Evolutionary conservation across 2,888 invertebrate species (phyloP), one percentile per base, ranked within the genome.

Genomic region (Ormia ochracea): DNA sequence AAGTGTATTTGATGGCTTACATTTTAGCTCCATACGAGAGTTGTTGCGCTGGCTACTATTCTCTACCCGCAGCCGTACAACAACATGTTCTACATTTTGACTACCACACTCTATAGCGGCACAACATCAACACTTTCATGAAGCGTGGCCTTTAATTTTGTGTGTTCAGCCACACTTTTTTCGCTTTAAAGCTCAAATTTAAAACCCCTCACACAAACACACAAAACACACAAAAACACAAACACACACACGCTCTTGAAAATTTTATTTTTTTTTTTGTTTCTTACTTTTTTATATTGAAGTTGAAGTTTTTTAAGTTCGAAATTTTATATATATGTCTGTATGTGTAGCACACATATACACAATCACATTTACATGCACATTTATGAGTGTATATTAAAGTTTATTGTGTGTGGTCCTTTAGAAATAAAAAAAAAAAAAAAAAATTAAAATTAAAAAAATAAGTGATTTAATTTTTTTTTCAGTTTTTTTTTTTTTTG

Each of bases 121-220:
- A 82, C 65, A 82, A 81, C 82, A 81, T 83, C 82, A 83, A 83
- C 83, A 83, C 83, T 83, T 83, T 83, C 82, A 82, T 82, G 83
- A 83, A 83, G 83, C 83, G 83, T 83, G 83, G 83, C 83, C 83
- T 83, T 83, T 83, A 82, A 83, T 83, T 83, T 82, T 82, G 83
- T 82, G 81, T 82, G 75, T 82, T 82, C 80, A 79, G 83, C 83
- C 82, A 83, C 83, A 83, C 83, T 83, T 82, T 70, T 73, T 61
- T 77, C 45, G 12, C 31, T 61, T 68, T 54, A 17, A 45, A 72
- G 52, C 52, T 68, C 45, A 43, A 56, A 61, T 63, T 45, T 36
- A 28, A 36, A 68, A 66, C 45, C 23, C 38, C 17, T 50, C 26
- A 9, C 12, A 63, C n/a, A 28, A 14, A 48, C 23, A 38, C 54